Base-by-base conservation (phyloP, 1,140 invertebrate genomes). In the Stratiolaelaps scimitus region DNA sequence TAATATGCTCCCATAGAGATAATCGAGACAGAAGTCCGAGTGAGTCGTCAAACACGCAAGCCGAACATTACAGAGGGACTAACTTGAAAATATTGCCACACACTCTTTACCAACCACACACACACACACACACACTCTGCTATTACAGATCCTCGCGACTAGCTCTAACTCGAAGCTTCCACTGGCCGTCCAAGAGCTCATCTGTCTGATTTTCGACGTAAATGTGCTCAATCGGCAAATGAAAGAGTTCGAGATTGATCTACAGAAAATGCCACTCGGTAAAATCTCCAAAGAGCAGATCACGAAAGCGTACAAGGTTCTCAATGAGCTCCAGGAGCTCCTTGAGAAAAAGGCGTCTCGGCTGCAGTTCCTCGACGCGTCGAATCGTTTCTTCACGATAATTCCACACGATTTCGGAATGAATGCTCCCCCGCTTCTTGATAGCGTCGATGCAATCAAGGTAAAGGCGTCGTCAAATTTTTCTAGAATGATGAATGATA, bases 211-310 rank as follows among this genome's bases (percentile, higher is more conserved):
- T 64, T 98, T 98, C 76, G 88, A 98, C 77, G 81, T 95, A 1
- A 82, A 90, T 56, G 78, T 78, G 7, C 97, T 98, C 92, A 92
- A 93, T 71, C 84, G 85, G 75, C 84, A 88, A 2, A 84, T 98
- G 82, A 72, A 89, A 70, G 92, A 97, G 74, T 96, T 94, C 81
- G 91, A 97, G 76, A 84, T 97, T 70, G 93, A 98, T 78, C 81
- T 89, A 69, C 89, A 93, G 64, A 96, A 97, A 78, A 94, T 98
- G 92, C 94, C 94, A 0, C 77, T 98, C 1, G 94, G 93, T 48
- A 98, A 98, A 79, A 74, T 98, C 0, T 96, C 92, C 13, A 84
- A 87, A 72, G 85, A 85, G 68, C 92, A 98, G 78, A 85, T 98
- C 43, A 82, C 88, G 72, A 79, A 83, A 56, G 93, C 92, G 0